Percentiles rank a stretch among this genome's conserved stretches.
Evolutionary conservation across 1,140 invertebrate genomes (phyloP).

Genomic region (Papilio machaon): DNA sequence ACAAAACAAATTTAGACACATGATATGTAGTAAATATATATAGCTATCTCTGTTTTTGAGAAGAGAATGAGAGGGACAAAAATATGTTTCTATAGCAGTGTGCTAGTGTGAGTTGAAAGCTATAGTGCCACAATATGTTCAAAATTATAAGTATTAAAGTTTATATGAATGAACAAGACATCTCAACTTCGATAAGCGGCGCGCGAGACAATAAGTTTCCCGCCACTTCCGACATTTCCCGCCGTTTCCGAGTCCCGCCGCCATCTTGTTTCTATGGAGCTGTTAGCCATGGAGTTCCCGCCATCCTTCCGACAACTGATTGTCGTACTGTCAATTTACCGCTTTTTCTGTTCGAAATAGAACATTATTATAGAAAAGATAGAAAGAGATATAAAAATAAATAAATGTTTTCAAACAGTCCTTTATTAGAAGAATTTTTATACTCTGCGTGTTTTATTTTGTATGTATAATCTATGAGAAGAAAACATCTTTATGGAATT

Average conservation of each 20-base stretch:
- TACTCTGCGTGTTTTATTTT: background rate
- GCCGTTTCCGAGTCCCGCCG: conserved; percentile 13
- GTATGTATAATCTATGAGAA: background rate
- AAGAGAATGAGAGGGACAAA: background rate
- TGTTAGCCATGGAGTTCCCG: background rate
- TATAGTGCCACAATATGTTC: background rate
- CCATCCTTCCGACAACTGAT: background rate
- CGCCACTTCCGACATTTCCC: conserved; percentile 22
- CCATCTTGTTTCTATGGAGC: conserved; percentile 26
- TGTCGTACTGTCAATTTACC: background rate
- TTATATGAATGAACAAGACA: conserved; percentile 1
- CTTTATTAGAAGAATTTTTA: background rate
- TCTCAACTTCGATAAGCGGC: conserved; percentile 11
- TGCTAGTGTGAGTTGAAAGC: too few relatives aligned
- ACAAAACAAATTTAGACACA: too few relatives aligned
- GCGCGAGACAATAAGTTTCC: background rate
- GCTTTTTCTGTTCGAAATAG: background rate
- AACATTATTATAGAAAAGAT: background rate
- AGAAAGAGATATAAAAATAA: background rate
- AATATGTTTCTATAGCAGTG: background rate
- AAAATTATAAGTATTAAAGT: conserved; percentile 2
- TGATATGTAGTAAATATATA: background rate
- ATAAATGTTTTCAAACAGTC: background rate
- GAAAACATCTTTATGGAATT: background rate
- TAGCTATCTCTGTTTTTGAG: background rate